Conservation (phyloP, 2,113 vertebrate genomes). For the Indri indri region DNA sequence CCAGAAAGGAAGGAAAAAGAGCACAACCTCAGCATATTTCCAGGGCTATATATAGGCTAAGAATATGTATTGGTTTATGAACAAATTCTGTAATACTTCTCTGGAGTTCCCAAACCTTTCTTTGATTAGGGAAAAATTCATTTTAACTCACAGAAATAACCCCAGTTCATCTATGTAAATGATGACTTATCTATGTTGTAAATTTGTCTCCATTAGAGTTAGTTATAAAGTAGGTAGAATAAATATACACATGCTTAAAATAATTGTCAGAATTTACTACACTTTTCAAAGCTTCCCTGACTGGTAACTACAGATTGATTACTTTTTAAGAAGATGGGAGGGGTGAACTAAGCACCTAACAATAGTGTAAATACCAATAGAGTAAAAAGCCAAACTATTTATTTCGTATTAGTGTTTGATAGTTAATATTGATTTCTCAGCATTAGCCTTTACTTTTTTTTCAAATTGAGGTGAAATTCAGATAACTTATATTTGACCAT, state of each 20-base stretch:
- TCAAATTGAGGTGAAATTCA: background rate
- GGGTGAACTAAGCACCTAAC: background rate
- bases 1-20: background rate
- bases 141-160: constrained; percentile 15
- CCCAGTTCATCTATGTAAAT: background rate
- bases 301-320: background rate
- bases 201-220: background rate
- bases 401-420: background rate
- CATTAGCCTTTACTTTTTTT: background rate
- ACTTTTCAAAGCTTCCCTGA: constrained; percentile 6
- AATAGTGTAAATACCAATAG: background rate
- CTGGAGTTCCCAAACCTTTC: background rate
- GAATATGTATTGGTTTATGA: background rate
- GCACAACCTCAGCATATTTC: background rate
- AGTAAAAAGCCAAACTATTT: background rate
- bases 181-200: background rate
- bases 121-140: constrained; percentile 19
- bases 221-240: background rate
- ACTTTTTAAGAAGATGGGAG: background rate
- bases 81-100: background rate
- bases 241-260: background rate
- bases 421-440: background rate
- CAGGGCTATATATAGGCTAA: background rate
- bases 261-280: background rate
- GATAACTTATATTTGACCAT: background rate